Evolutionary conservation across 1,140 invertebrate genomes (phyloP), one percentile per base, ranked within the genome.

Genomic region (Scaptomyza montana): DNA sequence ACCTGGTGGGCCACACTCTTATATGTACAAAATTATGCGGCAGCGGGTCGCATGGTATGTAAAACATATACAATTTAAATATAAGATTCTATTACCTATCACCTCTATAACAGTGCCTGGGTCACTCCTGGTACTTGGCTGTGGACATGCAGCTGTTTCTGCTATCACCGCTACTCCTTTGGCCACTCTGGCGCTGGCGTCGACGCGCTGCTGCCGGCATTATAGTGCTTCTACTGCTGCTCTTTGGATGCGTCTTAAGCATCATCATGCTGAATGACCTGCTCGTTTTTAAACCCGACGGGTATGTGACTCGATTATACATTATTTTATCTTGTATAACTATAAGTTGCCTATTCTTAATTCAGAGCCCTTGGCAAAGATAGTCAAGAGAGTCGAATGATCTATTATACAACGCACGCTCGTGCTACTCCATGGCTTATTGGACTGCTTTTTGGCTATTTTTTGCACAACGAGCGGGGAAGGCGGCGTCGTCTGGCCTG

Each of bases 61-160:
- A 5, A 16, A 19, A 0, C n/a, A 25, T 25, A 3, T 25, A 25
- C 1, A 13, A 8, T 53, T 5, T n/a, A 10, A 16, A 25, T 33
- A 6, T 5, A 33, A 33, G 7, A 33, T 33, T 33, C 30, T 6
- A 33, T 0, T 33, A 6, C 5, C 5, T 25, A 25, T 33, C 5
- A 7, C 30, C 7, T 33, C 3, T 9, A 25, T 49, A 12, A 25
- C 92, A 97, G 96, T 98, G 97, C 80, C 95, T 98, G 94, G 96
- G 96, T 46, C 96, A 97, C 93, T 95, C 96, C 0, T 98, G 97
- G 97, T 98, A 98, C 78, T 92, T 98, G 56, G 95, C 97, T 1
- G 96, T 96, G 54, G 97, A 98, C 85, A 97, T 96, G 74, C 97
- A 98, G 90, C 93, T 97, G 56, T 97, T 96, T 86, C 92, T 97